Percentiles rank a stretch among this genome's conserved stretches.
phyloP scores from a whole-genome alignment of 37 sponge, comb jelly and placozoan genomes.

The Beroe ovata region DNA sequence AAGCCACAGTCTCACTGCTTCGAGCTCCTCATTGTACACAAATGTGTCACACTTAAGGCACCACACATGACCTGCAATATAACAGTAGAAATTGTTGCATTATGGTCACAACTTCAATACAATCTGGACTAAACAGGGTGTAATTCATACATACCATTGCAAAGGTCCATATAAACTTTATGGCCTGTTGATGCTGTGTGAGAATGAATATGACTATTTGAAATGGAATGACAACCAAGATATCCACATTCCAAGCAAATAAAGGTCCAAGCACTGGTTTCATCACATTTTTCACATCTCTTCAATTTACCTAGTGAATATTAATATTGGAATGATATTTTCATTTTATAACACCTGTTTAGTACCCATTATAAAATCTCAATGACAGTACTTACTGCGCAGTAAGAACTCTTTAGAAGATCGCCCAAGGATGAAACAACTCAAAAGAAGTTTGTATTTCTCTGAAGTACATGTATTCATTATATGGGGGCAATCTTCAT shows the following conservation, averaged over 20 bases:
- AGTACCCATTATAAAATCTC: too few relatives aligned
- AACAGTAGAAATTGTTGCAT: not conserved
- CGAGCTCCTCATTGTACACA: conserved; percentile 20
- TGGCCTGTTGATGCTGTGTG: conserved; percentile 26
- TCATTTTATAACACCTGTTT: too few relatives aligned
- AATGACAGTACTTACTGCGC: not conserved
- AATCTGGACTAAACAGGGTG: not conserved
- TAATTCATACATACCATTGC: conserved; percentile 1
- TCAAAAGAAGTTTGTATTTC: conserved; percentile 56
- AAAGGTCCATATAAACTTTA: conserved; percentile 51
- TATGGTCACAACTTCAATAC: too few relatives aligned
- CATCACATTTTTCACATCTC: conserved; percentile 7
- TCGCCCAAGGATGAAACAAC: conserved; percentile 12
- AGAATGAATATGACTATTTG: conserved; percentile 17
- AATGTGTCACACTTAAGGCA: conserved; percentile 55
- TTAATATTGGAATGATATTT: too few relatives aligned
- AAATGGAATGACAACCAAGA: conserved; percentile 40
- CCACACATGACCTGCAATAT: conserved; percentile 36
- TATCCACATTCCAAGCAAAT: conserved; percentile 61
- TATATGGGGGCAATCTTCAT: conserved; percentile 39
- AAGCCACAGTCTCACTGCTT: conserved; percentile 26
- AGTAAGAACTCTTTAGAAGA: conserved; percentile 46
- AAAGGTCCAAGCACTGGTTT: conserved; percentile 4
- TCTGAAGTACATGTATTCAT: conserved; percentile 41
- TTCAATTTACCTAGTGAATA: conserved; percentile 50